Base-by-base conservation (phyloP, 2,113 vertebrate genomes). In the Ivindomyrus marchei region DNA sequence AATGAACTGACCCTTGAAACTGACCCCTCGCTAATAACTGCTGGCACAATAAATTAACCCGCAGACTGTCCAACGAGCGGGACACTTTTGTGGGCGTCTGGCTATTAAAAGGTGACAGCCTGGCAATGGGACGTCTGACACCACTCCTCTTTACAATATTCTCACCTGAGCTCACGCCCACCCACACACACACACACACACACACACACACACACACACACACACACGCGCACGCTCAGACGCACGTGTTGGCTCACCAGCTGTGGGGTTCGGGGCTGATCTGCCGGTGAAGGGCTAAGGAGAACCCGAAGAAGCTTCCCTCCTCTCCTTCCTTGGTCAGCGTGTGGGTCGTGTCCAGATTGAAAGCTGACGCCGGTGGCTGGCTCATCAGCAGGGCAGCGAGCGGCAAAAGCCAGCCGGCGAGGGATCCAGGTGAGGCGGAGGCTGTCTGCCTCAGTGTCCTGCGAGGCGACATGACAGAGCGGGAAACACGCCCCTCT, bases 251-350 rank as follows among this genome's bases (percentile, higher is more conserved):
- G 90, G 96, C 98, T 99, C 95, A 99, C 98, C 97, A 98, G 94
- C 97, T 97, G 91, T 95, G 94, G 42, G 95, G 93, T 88, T 95
- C 93, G 2, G 97, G 97, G 56, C 92, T 95, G 47, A 97, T 91
- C 95, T 99, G 98, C 89, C 96, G 95, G 92, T 98, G 98, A 91
- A 99, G 95, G 0, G 97, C 97, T 88, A 98, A 94, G 0, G 98
- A 97, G 92, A 98, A 97, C 46, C 98, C 98, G 83, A 99, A 99
- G 83, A 98, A 96, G 89, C 97, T 98, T 70, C 96, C 97, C 0
- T 85, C 91, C 89, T 97, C 96, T 0, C 98, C 98, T 88, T 97
- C 95, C 94, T 98, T 98, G 52, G 95, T 94, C 89, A 98, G 93
- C 0, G 96, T 95, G 90, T 96, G 94, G 83, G 95, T 95, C 62